A percentile compares a stretch with the other conserved stretches of the same genome.
These are phyloP conservation scores for Columba guinea DNA, from an alignment of 2,797 vertebrate genomes.

Conservation along the genomic window DNA sequence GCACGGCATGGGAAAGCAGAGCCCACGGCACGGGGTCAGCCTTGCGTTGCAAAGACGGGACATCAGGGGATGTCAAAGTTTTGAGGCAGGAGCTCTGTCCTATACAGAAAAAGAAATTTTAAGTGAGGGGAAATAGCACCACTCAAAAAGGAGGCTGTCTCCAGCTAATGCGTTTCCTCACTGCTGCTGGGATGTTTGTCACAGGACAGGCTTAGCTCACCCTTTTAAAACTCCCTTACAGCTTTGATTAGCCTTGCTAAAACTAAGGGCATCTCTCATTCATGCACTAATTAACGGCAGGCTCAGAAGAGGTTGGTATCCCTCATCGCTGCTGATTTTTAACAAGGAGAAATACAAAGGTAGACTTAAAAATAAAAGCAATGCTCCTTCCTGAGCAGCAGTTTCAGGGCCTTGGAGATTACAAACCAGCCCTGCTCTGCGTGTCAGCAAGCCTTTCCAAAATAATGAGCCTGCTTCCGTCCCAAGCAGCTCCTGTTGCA, in stretches of 20 bases:
- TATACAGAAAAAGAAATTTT: background rate
- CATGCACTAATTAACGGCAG: conserved; percentile 42
- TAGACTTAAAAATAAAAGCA: conserved; percentile 59
- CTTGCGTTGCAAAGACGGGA: background rate
- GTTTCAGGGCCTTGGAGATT: conserved; percentile 57
- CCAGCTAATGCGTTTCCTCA: background rate
- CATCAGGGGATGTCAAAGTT: background rate
- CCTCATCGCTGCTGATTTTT: conserved; percentile 30
- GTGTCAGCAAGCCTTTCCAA: conserved; percentile 58
- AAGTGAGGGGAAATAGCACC: background rate
- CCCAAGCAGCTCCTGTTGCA: conserved; percentile 62
- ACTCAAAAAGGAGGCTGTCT: background rate
- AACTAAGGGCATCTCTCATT: conserved; percentile 52
- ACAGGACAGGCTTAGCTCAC: background rate
- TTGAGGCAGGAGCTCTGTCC: background rate
- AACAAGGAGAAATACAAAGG: conserved; percentile 65
- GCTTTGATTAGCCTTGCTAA: conserved; percentile 52
- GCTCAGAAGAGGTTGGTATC: conserved; percentile 24
- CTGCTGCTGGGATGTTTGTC: conserved; percentile 11
- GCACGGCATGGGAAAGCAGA: background rate
- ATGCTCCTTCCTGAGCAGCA: conserved; percentile 45
- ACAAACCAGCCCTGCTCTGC: conserved; percentile 44
- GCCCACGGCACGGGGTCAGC: accelerated
- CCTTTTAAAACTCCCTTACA: conserved; percentile 5
- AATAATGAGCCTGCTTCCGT: conserved; percentile 62